Percentiles rank a stretch among this genome's conserved stretches.
Evolutionary conservation across 2,888 invertebrate species (phyloP).

Genomic region (Mellilla xanthometata): DNA sequence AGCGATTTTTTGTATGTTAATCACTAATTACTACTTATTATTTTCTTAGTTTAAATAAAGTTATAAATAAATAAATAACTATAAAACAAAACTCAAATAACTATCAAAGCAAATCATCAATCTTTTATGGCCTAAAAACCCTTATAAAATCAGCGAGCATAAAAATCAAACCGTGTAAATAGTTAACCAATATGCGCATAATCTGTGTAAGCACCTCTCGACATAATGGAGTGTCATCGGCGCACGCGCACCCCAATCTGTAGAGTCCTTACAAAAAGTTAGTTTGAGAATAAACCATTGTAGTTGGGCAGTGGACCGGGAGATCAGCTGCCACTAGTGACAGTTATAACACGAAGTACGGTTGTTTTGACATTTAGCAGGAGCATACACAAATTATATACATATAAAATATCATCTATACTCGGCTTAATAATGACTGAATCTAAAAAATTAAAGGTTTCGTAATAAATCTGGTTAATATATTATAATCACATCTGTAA

Average conservation of each 20-base stretch:
- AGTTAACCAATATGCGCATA: slow-evolving; percentile 69
- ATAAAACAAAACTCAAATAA: too few relatives aligned
- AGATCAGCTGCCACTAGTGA: slow-evolving; percentile 64
- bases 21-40: too few relatives aligned
- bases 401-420: too few relatives aligned
- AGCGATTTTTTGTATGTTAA: too few relatives aligned
- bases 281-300: slow-evolving; percentile 60
- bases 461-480: too few relatives aligned
- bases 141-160: slow-evolving; percentile 1
- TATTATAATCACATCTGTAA: too few relatives aligned
- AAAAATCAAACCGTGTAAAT: slow-evolving; percentile 43
- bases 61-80: too few relatives aligned
- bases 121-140: not conserved
- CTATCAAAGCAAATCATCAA: too few relatives aligned
- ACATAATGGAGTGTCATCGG: slow-evolving; percentile 68
- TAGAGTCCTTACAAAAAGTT: too few relatives aligned
- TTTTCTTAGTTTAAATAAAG: too few relatives aligned
- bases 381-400: not conserved
- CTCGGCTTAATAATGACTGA: too few relatives aligned
- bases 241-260: slow-evolving; percentile 54
- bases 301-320: slow-evolving; percentile 45
- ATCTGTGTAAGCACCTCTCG: slow-evolving; percentile 61
- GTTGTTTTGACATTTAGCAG: slow-evolving; percentile 31
- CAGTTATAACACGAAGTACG: slow-evolving; percentile 29
- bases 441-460: too few relatives aligned